phyloP scores from a whole-genome alignment of 2,113 vertebrate genomes.

The Pogonocichla stellata region DNA sequence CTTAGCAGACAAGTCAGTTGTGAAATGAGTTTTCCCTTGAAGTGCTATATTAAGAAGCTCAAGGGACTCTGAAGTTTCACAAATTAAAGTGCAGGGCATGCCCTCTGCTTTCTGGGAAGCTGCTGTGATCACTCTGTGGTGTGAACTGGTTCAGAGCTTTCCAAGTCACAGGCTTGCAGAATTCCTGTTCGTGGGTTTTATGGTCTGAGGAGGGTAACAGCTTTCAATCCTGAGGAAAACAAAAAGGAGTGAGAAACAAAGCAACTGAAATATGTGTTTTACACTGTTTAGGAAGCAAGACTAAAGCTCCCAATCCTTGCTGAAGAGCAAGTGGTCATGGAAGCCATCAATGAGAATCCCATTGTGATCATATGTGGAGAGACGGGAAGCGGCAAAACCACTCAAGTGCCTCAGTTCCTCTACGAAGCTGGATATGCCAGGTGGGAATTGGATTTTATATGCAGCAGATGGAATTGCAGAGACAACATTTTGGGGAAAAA shows the following conservation, averaged over 20 bases:
- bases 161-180: rapidly evolving
- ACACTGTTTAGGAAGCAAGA: slow-evolving; percentile 80
- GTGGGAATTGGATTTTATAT: slow-evolving; percentile 42
- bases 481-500: neutral
- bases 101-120: neutral
- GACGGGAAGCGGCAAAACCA: slow-evolving; percentile 96
- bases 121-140: neutral
- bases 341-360: slow-evolving; percentile 87
- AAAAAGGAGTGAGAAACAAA: neutral
- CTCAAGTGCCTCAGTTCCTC: slow-evolving; percentile 95
- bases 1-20: neutral
- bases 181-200: neutral
- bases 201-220: neutral
- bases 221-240: neutral
- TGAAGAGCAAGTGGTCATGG: slow-evolving; percentile 95
- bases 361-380: slow-evolving; percentile 89
- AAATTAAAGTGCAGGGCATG: neutral
- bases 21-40: neutral
- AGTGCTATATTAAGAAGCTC: neutral
- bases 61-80: neutral
- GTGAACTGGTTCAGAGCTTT: neutral
- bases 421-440: slow-evolving; percentile 95
- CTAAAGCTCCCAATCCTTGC: slow-evolving; percentile 89
- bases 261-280: neutral
- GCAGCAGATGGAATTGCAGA: neutral